Conservation (phyloP, 2,797 vertebrate genomes). For the Semotilus atromaculatus region DNA sequence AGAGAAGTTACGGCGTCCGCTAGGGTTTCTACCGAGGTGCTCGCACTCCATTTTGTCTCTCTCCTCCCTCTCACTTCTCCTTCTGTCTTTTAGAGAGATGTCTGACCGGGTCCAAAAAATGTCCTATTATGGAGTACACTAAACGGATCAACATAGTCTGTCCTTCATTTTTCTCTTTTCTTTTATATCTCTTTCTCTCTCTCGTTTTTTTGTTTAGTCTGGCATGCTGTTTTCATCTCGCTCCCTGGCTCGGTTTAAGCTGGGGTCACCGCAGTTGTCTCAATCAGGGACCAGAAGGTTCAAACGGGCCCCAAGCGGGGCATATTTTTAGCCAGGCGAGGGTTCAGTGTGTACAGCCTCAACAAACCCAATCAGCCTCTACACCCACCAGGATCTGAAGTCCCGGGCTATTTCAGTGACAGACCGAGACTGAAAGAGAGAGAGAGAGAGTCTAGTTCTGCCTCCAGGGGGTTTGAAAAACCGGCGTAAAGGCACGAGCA, state of each 20-base stretch:
- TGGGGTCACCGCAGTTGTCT: constrained; percentile 67
- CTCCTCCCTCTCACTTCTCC: constrained; percentile 45
- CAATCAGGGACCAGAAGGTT: constrained; percentile 71
- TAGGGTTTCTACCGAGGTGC: constrained; percentile 31
- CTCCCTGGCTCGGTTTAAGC: constrained; percentile 64
- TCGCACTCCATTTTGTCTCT: constrained; percentile 47
- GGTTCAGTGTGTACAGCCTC: constrained; percentile 63
- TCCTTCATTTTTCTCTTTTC: constrained; percentile 31
- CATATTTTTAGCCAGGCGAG: constrained; percentile 65
- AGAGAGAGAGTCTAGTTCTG: constrained; percentile 34
- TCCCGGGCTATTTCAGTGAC: constrained; percentile 48
- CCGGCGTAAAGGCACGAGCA: constrained; percentile 46
- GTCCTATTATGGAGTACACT: constrained; percentile 45
- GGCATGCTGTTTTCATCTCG: constrained; percentile 55
- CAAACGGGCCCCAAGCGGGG: constrained; percentile 68
- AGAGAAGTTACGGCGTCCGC: constrained; percentile 29
- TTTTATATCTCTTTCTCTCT: constrained; percentile 37
- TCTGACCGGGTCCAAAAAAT: constrained; percentile 39
- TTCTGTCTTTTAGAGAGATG: constrained; percentile 49
- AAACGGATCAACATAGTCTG: constrained; percentile 36
- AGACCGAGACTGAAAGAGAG: constrained; percentile 26
- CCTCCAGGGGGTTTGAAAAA: constrained; percentile 40
- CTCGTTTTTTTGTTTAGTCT: constrained; percentile 57
- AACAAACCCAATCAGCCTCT: constrained; percentile 64
- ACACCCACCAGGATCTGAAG: constrained; percentile 57